Evolutionary conservation across 2,888 invertebrate species (phyloP), one percentile per base, ranked within the genome.

Genomic region (Drosophila affinis): DNA sequence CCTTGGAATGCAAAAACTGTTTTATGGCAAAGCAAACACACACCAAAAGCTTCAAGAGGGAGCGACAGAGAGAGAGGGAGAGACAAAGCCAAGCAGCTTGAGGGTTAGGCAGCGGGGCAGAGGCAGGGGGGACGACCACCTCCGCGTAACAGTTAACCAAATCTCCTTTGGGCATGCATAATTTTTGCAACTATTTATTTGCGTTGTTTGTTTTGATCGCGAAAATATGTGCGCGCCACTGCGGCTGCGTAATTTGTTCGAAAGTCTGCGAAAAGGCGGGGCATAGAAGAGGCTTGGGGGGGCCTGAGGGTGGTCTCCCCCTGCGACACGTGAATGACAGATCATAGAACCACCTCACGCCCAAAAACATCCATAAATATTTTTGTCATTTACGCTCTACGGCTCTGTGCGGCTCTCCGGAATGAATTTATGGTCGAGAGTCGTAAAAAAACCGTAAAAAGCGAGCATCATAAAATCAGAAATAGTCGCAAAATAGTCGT

Each of bases 331-430:
- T 72, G 72, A 72, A 56, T 82, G 87, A 73, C 55, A 69, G 85
- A 88, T 89, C 87, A 72, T 62, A 54, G 51, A 87, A 69, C 55
- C 83, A 85, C 58, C 77, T 84, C 89, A 88, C 88, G 87, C 65
- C 73, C 84, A 79, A 77, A 83, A 78, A 78, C 87, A 81, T 87
- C 75, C 88, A 89, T 84, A 88, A 84, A 87, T 85, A 84, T 84
- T 89, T 87, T 84, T 78, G 89, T 89, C 85, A 77, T 84, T 75
- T 81, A 65, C 14, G 39, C 39, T n/a, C 39, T 39, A 24, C 34
- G 12, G 72, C 54, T 48, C 72, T 24, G 2, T 24, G 21, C 56
- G 68, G 47, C 68, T 68, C 64, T 68, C 68, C 39, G 47, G 59
- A 21, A 64, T 55, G 75, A 68, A 85, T 82, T 87, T 86, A 89